Conservation (phyloP, 2,113 vertebrate species). For the Dasypus novemcinctus region DNA sequence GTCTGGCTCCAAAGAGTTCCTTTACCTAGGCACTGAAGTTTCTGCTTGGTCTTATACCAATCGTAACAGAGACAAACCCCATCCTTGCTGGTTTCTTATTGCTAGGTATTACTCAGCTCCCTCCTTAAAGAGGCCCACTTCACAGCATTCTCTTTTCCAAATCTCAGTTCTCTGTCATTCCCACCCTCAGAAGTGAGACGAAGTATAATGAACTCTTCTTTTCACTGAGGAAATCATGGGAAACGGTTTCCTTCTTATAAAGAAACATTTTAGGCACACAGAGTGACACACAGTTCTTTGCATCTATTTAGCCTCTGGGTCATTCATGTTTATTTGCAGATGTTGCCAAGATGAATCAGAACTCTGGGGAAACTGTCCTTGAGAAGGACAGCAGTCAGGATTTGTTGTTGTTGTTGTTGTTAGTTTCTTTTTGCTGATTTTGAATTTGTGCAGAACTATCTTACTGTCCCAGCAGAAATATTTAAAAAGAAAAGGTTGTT, state of each 20-base stretch:
- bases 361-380: constrained; percentile 23
- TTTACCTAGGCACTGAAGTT: not conserved
- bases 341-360: constrained; percentile 60
- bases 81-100: not conserved
- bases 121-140: not conserved
- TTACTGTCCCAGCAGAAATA: constrained; percentile 11
- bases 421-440: constrained; percentile 32
- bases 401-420: not conserved
- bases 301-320: not conserved
- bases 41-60: not conserved
- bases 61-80: not conserved
- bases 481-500: not conserved
- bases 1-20: not conserved
- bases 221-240: not conserved
- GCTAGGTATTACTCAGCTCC: fast-evolving
- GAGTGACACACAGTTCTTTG: not conserved
- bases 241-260: not conserved
- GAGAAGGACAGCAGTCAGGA: not conserved
- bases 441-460: not conserved
- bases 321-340: not conserved
- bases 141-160: not conserved
- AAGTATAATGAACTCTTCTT: not conserved
- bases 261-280: not conserved
- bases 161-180: not conserved
- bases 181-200: not conserved